Conservation (phyloP, 2,888 invertebrate species). For the Lasioglossum vierecki region DNA sequence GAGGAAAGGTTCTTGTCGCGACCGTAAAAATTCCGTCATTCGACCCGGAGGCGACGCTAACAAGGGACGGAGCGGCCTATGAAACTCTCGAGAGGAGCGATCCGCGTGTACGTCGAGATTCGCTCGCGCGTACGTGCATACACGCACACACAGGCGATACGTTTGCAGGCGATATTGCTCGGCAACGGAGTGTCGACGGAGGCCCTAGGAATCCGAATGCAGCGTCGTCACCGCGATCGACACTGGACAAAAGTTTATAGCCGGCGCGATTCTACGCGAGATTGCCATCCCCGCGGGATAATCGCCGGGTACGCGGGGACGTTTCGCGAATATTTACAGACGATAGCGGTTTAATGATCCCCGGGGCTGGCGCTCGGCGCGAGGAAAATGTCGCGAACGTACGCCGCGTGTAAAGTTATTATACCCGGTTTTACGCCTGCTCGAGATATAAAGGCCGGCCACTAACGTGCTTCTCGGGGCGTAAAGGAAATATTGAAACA, state of each 20-base stretch:
- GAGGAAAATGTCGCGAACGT: slow-evolving; percentile 50
- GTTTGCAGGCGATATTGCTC: slow-evolving; percentile 17
- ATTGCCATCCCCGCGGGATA: slow-evolving; percentile 24
- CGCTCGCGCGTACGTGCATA: not conserved
- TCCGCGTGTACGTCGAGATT: not conserved
- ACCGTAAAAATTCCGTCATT: slow-evolving; percentile 31
- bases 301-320: slow-evolving; percentile 32
- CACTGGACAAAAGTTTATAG: slow-evolving; percentile 40
- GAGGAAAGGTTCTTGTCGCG: not conserved
- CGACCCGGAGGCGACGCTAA: slow-evolving; percentile 27
- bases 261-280: not conserved
- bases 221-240: slow-evolving; percentile 25
- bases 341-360: slow-evolving; percentile 59
- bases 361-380: slow-evolving; percentile 22
- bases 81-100: slow-evolving; percentile 10
- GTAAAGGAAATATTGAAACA: slow-evolving; percentile 66
- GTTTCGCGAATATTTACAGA: slow-evolving; percentile 47
- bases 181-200: slow-evolving; percentile 44
- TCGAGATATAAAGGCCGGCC: slow-evolving; percentile 63
- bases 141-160: not conserved
- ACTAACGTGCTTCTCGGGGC: slow-evolving; percentile 53
- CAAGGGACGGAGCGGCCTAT: slow-evolving; percentile 19
- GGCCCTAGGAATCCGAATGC: slow-evolving; percentile 23
- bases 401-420: slow-evolving; percentile 57
- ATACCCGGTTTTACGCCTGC: slow-evolving; percentile 56